Evolutionary conservation across 2,113 vertebrate species (phyloP).

Genomic region (Rhinoptilus africanus): DNA sequence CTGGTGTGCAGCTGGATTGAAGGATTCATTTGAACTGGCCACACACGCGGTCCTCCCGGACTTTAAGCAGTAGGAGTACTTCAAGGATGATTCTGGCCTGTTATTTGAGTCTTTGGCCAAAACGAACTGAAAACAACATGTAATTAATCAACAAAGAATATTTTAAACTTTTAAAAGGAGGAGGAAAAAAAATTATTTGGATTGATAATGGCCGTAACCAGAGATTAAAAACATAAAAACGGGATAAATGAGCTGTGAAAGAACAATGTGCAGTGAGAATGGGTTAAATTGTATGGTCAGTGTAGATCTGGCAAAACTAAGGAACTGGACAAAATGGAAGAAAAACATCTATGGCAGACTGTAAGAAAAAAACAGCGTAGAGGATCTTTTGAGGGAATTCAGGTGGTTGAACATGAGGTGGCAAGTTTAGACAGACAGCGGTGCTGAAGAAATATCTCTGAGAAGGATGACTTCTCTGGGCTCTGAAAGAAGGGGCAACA

Average conservation of each 20-base stretch:
- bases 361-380: neutral
- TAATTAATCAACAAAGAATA: neutral
- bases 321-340: neutral
- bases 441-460: neutral
- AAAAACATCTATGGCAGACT: neutral
- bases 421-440: neutral
- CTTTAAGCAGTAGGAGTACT: neutral
- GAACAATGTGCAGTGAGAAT: neutral
- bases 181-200: neutral
- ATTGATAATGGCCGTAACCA: neutral
- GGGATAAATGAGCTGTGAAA: neutral
- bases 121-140: neutral
- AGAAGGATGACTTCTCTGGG: neutral
- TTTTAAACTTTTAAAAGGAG: neutral
- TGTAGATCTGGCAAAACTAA: neutral
- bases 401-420: neutral
- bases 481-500: neutral
- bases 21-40: neutral
- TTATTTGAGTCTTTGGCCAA: neutral
- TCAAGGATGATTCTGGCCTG: neutral
- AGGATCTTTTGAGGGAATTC: neutral
- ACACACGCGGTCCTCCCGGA: accelerated
- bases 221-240: neutral
- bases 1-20: neutral
- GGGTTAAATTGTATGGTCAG: neutral